phyloP scores from a whole-genome alignment of 2,797 vertebrate species.

The Phrynocephalus guinanensis region DNA sequence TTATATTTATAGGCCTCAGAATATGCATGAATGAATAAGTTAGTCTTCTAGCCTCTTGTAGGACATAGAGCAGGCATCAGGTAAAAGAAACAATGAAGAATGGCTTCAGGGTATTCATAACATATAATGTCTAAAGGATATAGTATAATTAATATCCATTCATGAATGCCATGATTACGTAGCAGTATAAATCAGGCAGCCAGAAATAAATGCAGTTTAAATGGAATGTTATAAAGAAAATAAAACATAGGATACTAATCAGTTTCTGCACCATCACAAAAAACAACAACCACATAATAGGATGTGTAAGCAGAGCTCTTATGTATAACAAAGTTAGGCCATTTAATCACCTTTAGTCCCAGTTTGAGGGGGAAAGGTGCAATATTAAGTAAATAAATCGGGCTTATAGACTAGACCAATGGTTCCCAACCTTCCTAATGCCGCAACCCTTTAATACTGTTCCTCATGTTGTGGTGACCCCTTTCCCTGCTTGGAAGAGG shows the following conservation, averaged over 20 bases:
- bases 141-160: neutral
- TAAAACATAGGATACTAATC: neutral
- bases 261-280: neutral
- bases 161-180: neutral
- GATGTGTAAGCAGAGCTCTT: too few species aligned
- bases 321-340: too few species aligned
- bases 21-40: neutral
- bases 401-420: neutral
- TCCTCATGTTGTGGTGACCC: too few species aligned
- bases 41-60: neutral
- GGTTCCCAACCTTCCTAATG: too few species aligned
- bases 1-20: neutral
- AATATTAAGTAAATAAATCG: too few species aligned
- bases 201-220: neutral
- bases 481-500: too few species aligned
- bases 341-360: too few species aligned
- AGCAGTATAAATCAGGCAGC: neutral
- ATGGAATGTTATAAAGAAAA: neutral
- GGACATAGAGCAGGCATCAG: neutral
- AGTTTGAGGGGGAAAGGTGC: too few species aligned
- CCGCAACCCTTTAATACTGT: too few species aligned
- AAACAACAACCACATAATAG: too few species aligned
- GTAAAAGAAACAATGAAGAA: neutral
- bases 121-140: neutral
- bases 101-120: too few species aligned